These are phyloP conservation scores for Crocallis elinguaria DNA, from an alignment of 2,888 invertebrate genomes.

Conservation along the genomic window DNA sequence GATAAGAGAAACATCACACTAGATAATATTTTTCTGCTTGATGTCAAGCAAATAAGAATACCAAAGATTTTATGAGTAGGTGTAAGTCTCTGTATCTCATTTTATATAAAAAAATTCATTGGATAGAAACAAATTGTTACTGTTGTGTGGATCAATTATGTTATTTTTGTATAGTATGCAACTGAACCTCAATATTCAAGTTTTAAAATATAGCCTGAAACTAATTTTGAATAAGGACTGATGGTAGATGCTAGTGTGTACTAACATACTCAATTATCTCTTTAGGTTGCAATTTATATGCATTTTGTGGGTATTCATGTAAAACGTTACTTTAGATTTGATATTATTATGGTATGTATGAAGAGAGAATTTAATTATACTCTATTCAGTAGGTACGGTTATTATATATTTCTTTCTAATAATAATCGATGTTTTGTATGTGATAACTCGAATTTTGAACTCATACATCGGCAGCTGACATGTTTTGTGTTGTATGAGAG, in stretches of 20 bases:
- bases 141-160: slow-evolving; percentile 66
- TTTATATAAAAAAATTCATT: slow-evolving; percentile 53
- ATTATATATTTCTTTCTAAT: neutral
- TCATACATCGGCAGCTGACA: slow-evolving; percentile 46
- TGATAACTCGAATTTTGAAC: neutral
- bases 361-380: slow-evolving; percentile 6
- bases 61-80: slow-evolving; percentile 80
- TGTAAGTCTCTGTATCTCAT: slow-evolving; percentile 68
- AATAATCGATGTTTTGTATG: neutral
- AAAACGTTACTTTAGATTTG: slow-evolving; percentile 20
- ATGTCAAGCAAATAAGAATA: slow-evolving; percentile 68
- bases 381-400: neutral
- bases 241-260: slow-evolving; percentile 37
- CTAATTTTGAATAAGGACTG: slow-evolving; percentile 73
- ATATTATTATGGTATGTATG: slow-evolving; percentile 12
- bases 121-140: slow-evolving; percentile 84
- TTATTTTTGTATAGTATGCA: slow-evolving; percentile 76
- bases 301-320: slow-evolving; percentile 30
- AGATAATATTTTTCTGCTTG: slow-evolving; percentile 60
- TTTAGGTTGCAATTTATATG: slow-evolving; percentile 37
- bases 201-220: slow-evolving; percentile 67
- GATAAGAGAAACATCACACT: slow-evolving; percentile 59
- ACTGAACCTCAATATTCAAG: slow-evolving; percentile 70
- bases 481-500: slow-evolving; percentile 37
- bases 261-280: slow-evolving; percentile 39